These are phyloP conservation scores for Coccyzus lansbergi DNA, from an alignment of 2,797 vertebrate genomes.

Conservation along the genomic window DNA sequence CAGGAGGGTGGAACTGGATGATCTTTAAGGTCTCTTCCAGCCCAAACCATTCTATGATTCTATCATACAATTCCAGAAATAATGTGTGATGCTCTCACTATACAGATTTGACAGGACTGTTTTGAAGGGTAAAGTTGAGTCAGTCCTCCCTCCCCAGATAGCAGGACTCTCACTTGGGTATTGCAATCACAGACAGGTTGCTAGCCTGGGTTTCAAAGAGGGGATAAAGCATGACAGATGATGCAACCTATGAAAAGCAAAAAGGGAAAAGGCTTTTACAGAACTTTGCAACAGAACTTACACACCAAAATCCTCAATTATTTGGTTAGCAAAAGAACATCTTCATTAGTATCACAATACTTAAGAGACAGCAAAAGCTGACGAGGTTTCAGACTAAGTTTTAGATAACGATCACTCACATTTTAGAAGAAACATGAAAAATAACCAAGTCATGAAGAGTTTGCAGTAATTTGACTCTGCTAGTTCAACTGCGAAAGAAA, in stretches of 20 bases:
- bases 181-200: not conserved
- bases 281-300: not conserved
- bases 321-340: not conserved
- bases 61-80: not conserved
- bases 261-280: not conserved
- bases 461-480: not conserved
- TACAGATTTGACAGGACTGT: rapidly evolving
- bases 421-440: not conserved
- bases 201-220: not conserved
- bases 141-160: not conserved
- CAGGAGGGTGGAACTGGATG: too few species aligned
- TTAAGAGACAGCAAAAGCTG: not conserved
- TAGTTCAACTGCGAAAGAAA: not conserved
- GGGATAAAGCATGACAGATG: not conserved
- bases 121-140: not conserved
- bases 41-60: too few species aligned
- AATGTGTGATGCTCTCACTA: not conserved
- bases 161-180: not conserved
- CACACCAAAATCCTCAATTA: not conserved
- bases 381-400: not conserved
- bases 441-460: rapidly evolving
- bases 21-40: too few species aligned
- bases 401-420: not conserved
- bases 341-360: not conserved
- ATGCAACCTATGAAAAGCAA: rapidly evolving